Evolutionary conservation across 1,140 invertebrate species (phyloP), one percentile per base, ranked within the genome.

Genomic region (Glossosoma conforme): DNA sequence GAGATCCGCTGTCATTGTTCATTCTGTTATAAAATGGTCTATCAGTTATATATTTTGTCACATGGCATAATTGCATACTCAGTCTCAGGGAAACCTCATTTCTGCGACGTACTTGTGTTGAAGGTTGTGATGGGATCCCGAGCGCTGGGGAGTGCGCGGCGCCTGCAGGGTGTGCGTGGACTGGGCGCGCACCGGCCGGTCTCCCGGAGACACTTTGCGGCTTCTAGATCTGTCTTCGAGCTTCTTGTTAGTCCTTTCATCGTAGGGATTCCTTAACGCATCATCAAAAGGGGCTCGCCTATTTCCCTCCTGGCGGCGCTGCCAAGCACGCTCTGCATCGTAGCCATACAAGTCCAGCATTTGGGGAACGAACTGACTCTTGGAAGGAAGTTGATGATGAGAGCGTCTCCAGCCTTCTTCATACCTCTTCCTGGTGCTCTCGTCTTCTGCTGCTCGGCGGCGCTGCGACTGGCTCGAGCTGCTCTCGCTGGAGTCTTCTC

Each of bases 401-500:
- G 83, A 83, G 44, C 81, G 76, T 49, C 84, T 77, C 85, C 85
- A 89, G 0, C 81, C 80, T 20, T 84, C 80, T 28, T 83, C 76
- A 58, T 85, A 84, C 18, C 76, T 74, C 10, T 79, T 73, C 3
- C 60, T 58, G 9, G 74, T 73, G 2, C 80, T 75, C 13, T 80
- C 76, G 14, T 80, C 76, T 32, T 80, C 77, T 8, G 71, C 55
- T 3, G 77, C 73, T 44, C 80, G 76, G 35, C 75, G 70, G 2
- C 78, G 71, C 59, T 79, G 81, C 2, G 82, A 84, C 58, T 84
- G 83, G 52, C 80, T 86, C 0, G 82, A 83, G 56, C 81, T 86
- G 54, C 77, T 82, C 61, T 87, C 85, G 41, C 78, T 88, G 2
- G 79, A 87, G 64, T 84, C 88, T 67, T 84, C 88, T 46, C 81